Evolutionary conservation across 2,113 vertebrate species (phyloP).

Genomic region (Lepus europaeus): DNA sequence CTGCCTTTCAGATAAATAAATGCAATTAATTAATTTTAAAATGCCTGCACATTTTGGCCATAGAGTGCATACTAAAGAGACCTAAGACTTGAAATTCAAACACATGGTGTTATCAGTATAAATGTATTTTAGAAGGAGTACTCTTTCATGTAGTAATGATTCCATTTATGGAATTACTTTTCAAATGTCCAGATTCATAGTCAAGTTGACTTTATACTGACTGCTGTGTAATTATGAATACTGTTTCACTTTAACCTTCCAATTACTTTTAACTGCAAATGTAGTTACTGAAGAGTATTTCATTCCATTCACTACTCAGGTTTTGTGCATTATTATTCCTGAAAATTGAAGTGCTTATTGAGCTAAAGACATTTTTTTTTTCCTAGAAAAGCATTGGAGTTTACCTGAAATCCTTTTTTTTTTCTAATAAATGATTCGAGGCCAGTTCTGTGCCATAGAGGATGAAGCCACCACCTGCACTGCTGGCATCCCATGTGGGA

Average conservation of each 20-base stretch:
- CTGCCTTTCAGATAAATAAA: too few species aligned
- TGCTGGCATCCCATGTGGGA: too few species aligned
- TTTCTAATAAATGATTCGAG: background rate
- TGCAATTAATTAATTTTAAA: background rate
- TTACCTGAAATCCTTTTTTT: background rate
- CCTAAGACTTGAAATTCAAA: too few species aligned
- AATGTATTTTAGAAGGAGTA: background rate
- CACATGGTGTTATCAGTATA: background rate
- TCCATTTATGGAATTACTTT: background rate
- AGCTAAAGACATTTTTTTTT: background rate
- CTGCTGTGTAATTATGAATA: background rate
- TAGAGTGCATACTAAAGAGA: background rate
- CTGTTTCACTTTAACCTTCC: background rate
- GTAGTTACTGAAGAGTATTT: background rate
- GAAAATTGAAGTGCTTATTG: background rate
- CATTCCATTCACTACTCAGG: background rate
- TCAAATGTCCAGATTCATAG: background rate
- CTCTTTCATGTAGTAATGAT: background rate
- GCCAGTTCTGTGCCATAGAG: too few species aligned
- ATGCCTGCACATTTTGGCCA: background rate
- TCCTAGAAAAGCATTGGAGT: background rate
- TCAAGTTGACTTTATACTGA: background rate
- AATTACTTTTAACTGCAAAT: conserved; percentile 25
- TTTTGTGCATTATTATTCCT: background rate
- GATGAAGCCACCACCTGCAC: too few species aligned